A percentile compares a stretch with the other conserved stretches of the same genome.
phyloP scores from a whole-genome alignment of 2,113 vertebrate genomes.

The Isichthys henryi region DNA sequence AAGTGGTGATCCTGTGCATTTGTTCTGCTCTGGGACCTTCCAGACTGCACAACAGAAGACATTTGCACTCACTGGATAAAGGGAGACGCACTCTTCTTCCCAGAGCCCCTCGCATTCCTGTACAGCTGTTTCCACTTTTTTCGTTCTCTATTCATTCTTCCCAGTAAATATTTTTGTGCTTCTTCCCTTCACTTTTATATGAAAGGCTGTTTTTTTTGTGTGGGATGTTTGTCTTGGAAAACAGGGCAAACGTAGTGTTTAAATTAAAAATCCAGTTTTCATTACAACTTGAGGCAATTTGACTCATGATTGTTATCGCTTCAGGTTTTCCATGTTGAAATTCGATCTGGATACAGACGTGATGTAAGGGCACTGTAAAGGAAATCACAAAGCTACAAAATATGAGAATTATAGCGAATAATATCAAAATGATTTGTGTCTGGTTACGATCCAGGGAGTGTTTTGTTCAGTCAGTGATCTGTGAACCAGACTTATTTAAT shows the following conservation, averaged over 20 bases:
- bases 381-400: neutral
- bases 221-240: constrained; percentile 2
- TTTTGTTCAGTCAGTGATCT: neutral
- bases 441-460: neutral
- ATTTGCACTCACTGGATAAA: neutral
- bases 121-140: neutral
- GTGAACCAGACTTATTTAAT: neutral
- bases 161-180: neutral
- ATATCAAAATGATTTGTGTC: neutral
- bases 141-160: neutral
- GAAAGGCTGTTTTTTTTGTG: neutral
- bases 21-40: neutral
- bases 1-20: neutral
- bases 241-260: neutral
- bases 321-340: neutral
- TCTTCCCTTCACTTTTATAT: neutral
- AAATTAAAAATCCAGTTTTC: constrained; percentile 3
- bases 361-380: neutral
- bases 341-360: neutral
- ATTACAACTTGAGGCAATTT: neutral
- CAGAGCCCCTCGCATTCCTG: neutral
- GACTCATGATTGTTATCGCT: neutral
- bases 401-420: neutral
- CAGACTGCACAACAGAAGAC: neutral
- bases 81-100: neutral